Evolutionary conservation across 2,797 vertebrate genomes (phyloP), one percentile per base, ranked within the genome.

Genomic region (Echiichthys vipera): DNA sequence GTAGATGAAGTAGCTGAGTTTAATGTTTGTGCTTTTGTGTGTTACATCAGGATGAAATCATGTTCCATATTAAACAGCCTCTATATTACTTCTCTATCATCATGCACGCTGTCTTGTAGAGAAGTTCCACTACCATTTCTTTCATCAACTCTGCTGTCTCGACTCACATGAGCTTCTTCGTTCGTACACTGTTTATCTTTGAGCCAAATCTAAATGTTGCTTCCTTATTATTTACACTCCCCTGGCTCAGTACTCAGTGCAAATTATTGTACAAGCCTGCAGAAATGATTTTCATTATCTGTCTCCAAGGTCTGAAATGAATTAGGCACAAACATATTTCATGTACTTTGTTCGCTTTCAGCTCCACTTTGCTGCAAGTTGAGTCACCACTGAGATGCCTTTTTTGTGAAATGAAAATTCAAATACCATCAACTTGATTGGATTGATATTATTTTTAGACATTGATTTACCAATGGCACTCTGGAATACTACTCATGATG

Each of bases 261-360:
- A 56, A 79, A 73, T 80, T n/a, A 77, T 50, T 50, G 50, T 9
- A 17, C 39, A 58, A 56, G 14, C 73, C 18, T 50, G 5, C 36
- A 71, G 43, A 51, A 77, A 67, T 58, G 32, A 45, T 65, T 78
- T 71, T 78, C 54, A 82, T 82, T 57, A 64, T 70, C 53, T 7
- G 34, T 63, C 30, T 43, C 54, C 13, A 59, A 63, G 51, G 75
- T 64, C 53, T 46, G 22, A 62, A 53, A 61, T 68, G 24, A 75
- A 74, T 72, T 61, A 42, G 34, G 17, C 7, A 29, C 42, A 32
- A 49, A 75, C 66, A 46, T 1, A 53, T 25, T 56, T 47, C n/a
- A 53, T 42, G 4, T 29, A n/a, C 34, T 46, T 18, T 17, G 14
- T 29, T 80, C n/a, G 14, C 22, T 65, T 65, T 71, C 25, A 70